Base-by-base conservation (phyloP, 2,797 vertebrate genomes). In the Alfaro cultratus region DNA sequence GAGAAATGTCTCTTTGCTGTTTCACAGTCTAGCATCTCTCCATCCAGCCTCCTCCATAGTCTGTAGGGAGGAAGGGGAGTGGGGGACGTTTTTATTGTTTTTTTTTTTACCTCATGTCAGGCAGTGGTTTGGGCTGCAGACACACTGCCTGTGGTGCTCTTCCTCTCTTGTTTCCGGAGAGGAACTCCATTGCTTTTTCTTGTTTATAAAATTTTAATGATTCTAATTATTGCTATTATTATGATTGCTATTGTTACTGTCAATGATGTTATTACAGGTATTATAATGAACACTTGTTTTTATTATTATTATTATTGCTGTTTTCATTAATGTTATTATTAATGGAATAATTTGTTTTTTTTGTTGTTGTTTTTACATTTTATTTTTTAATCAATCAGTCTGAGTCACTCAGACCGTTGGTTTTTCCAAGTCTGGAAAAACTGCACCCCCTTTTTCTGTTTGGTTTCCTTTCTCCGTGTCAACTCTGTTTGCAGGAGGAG, bases 101-200 rank as follows among this genome's bases (percentile, higher is more conserved):
- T 96, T 96, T 94, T 96, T 96, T 96, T 98, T 99, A 98, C 98
- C 98, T 99, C 98, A 99, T 97, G 96, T 96, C 96, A 97, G 68
- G 96, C 96, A 95, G 97, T 96, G 95, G 97, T 96, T 94, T 94
- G 94, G 91, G 83, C 92, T 91, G 92, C 95, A 95, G 92, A 95
- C 94, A 93, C 86, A 93, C 95, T 96, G 96, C 93, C 97, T 95
- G 96, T 98, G 98, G 98, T 99, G 98, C 98, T 99, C 97, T 97
- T 96, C 94, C 96, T 97, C 96, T 95, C 91, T 94, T 83, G 75
- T 94, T 94, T 91, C 83, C 84, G 88, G 96, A 96, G 96, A 95
- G 96, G 95, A 96, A 96, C 95, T 96, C 94, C 96, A 95, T 96
- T 92, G 93, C 94, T 96, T 95, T 94, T 95, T 91, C 93, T 95